These are phyloP conservation scores for Daboia siamensis DNA, from an alignment of 2,113 vertebrate genomes.

Conservation along the genomic window DNA sequence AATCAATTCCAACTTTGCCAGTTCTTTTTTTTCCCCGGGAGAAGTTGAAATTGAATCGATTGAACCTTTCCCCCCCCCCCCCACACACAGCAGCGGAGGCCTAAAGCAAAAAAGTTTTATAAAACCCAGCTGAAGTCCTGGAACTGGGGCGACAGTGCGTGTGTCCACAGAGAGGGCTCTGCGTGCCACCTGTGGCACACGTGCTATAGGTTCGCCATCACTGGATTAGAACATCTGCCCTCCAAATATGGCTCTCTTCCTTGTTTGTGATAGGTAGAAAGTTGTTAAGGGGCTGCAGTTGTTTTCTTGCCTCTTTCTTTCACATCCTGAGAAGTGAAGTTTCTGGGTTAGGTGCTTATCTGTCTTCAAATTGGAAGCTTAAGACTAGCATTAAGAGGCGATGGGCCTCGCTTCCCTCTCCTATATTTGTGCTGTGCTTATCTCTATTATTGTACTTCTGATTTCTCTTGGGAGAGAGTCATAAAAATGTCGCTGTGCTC, in stretches of 20 bases:
- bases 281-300: neutral
- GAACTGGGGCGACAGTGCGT: too few relatives aligned
- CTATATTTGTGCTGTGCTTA: neutral
- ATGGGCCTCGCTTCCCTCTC: neutral
- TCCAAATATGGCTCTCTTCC: neutral
- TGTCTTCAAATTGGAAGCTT: neutral
- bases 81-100: too few relatives aligned
- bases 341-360: neutral
- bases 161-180: too few relatives aligned
- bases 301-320: too few relatives aligned
- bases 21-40: too few relatives aligned
- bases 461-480: constrained; percentile 10
- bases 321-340: neutral
- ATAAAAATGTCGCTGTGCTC: constrained; percentile 15
- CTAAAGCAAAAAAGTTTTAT: too few relatives aligned
- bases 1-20: too few relatives aligned
- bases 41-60: too few relatives aligned
- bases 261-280: neutral
- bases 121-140: too few relatives aligned
- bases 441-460: neutral
- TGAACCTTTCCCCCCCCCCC: too few relatives aligned
- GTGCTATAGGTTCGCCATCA: too few relatives aligned
- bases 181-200: too few relatives aligned
- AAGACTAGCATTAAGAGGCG: neutral
- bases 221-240: neutral